Percentiles rank a stretch among this genome's conserved stretches.
These are phyloP conservation scores for Triops cancriformis DNA, from an alignment of 1,140 invertebrate species.

Conservation along the genomic window DNA sequence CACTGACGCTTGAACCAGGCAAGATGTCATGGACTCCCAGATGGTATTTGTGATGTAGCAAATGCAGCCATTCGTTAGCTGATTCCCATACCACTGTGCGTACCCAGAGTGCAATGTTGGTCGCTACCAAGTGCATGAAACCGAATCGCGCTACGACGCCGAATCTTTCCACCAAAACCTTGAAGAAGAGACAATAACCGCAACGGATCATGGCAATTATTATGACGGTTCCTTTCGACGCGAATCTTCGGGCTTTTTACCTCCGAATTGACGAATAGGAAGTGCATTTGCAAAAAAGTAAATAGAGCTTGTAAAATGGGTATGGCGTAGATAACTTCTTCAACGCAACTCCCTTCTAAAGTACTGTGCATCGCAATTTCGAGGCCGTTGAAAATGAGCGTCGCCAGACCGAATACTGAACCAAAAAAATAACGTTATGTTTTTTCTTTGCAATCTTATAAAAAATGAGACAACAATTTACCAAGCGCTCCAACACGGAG, in stretches of 20 bases:
- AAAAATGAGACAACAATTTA: slow-evolving; percentile 36
- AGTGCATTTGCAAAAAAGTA: slow-evolving; percentile 60
- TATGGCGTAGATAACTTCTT: slow-evolving; percentile 51
- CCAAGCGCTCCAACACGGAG: slow-evolving; percentile 56
- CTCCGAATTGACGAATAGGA: slow-evolving; percentile 60
- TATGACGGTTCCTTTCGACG: too few species aligned
- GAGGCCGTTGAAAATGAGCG: slow-evolving; percentile 55
- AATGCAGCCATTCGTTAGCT: slow-evolving; percentile 48
- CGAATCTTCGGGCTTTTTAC: slow-evolving; percentile 37
- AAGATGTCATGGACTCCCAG: slow-evolving; percentile 36
- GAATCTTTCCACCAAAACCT: slow-evolving; percentile 51
- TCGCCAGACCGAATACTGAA: slow-evolving; percentile 56
- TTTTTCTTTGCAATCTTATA: too few species aligned
- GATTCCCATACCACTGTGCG: slow-evolving; percentile 53
- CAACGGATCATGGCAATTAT: background rate
- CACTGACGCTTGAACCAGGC: background rate
- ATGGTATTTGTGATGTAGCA: slow-evolving; percentile 37
- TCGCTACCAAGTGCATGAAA: slow-evolving; percentile 52
- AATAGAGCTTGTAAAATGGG: slow-evolving; percentile 58
- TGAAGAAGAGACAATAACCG: slow-evolving; percentile 16
- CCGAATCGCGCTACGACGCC: slow-evolving; percentile 48
- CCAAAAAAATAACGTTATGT: background rate
- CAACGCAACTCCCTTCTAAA: slow-evolving; percentile 47
- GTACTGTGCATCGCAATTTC: slow-evolving; percentile 55
- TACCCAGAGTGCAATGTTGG: slow-evolving; percentile 52